Evolutionary conservation across 1,140 invertebrate species (phyloP).

Genomic region (Drosophila sucinea): DNA sequence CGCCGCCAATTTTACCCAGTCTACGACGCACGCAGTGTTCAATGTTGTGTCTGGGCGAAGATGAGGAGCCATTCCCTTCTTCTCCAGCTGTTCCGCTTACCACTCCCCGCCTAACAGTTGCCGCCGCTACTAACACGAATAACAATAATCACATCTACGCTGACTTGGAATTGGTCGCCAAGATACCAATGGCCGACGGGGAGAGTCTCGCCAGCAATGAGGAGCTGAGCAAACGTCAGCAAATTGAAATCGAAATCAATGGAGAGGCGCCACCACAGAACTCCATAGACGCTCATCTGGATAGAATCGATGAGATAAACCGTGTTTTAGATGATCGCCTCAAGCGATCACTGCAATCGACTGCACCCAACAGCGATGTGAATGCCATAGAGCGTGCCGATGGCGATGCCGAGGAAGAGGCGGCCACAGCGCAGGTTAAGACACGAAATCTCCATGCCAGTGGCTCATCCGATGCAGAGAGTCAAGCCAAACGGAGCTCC

Average conservation of each 20-base stretch:
- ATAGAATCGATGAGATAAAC: slow-evolving; percentile 77
- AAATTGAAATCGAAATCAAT: slow-evolving; percentile 73
- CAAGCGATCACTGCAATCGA: slow-evolving; percentile 54
- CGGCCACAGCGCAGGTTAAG: slow-evolving; percentile 14
- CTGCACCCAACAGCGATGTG: slow-evolving; percentile 38
- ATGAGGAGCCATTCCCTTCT: slow-evolving; percentile 35
- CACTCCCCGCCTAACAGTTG: slow-evolving; percentile 36
- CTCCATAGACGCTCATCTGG: slow-evolving; percentile 78
- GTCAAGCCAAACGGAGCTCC: slow-evolving; percentile 64
- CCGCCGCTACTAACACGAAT: slow-evolving; percentile 55
- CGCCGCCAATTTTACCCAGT: slow-evolving; percentile 52
- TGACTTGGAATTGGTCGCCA: slow-evolving; percentile 60
- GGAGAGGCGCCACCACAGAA: slow-evolving; percentile 45
- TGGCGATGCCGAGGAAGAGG: slow-evolving; percentile 23
- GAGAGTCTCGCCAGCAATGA: slow-evolving; percentile 41
- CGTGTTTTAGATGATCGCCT: slow-evolving; percentile 74
- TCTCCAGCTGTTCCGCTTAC: slow-evolving; percentile 10
- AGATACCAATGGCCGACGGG: slow-evolving; percentile 5
- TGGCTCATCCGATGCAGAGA: slow-evolving; percentile 29
- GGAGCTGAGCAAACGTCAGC: slow-evolving; percentile 21
- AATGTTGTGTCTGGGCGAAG: slow-evolving; percentile 74
- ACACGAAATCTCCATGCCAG: slow-evolving; percentile 9
- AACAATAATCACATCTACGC: slow-evolving; percentile 80
- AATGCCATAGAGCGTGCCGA: slow-evolving; percentile 70
- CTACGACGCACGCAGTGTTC: slow-evolving; percentile 72